Percentiles rank a stretch among this genome's conserved stretches.
Conservation (phyloP, 2,113 vertebrate species). For the Podiceps cristatus region DNA sequence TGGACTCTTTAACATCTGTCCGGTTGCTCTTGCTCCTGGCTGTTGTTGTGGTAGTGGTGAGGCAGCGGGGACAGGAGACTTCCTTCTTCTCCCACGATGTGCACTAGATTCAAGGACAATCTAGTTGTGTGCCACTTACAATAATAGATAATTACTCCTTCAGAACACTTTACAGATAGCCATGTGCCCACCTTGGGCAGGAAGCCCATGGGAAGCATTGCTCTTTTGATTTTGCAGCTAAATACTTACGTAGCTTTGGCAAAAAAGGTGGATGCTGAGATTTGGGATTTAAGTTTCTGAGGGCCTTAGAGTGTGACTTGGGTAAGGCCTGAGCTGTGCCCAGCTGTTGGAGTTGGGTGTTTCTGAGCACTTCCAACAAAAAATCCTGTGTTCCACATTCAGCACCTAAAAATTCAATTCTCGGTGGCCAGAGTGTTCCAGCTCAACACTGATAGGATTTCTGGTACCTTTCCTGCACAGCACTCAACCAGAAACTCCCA, state of each 20-base stretch:
- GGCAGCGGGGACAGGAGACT: background rate
- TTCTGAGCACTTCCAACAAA: background rate
- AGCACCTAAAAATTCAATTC: background rate
- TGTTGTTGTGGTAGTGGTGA: background rate
- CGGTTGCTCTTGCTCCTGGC: background rate
- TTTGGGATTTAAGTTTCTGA: background rate
- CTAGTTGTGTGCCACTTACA: background rate
- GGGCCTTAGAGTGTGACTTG: background rate
- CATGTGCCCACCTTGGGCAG: background rate
- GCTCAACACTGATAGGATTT: background rate
- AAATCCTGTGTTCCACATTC: background rate
- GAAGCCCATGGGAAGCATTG: too few species aligned
- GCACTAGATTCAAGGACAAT: background rate
- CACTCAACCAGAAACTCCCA: background rate
- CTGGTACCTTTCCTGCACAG: background rate
- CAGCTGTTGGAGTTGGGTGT: background rate
- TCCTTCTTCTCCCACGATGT: background rate
- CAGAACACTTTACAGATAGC: slow-evolving; percentile 15
- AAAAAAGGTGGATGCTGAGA: background rate
- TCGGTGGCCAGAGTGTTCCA: background rate
- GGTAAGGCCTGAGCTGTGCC: background rate
- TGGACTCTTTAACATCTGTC: background rate
- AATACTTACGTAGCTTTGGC: background rate
- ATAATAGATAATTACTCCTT: background rate
- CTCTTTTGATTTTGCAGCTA: background rate